Evolutionary conservation across 2,113 vertebrate species (phyloP), one percentile per base, ranked within the genome.

Genomic region (Suricata suricatta): DNA sequence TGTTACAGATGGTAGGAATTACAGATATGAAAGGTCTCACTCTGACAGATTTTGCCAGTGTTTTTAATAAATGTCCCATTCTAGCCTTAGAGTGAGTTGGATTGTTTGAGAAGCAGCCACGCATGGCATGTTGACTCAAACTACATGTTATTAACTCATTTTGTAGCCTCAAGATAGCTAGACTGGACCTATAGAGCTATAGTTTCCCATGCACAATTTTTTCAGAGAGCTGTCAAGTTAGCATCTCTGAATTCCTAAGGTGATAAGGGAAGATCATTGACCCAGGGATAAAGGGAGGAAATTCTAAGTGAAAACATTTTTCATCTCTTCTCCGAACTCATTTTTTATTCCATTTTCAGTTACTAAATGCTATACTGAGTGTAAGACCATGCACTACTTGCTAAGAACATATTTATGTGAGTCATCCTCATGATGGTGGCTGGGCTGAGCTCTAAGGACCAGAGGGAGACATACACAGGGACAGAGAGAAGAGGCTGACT

Each of bases 1-100:
- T 96, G 93, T 96, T 98, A 92, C 97, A 98, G 95, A 97, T 97
- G 98, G 97, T 93, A 95, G 54, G 89, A 89, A 97, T 98, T 98
- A 96, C 1, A 7, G 90, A 76, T 92, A 96, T 96, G 74, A 97
- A 95, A 97, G 88, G 93, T 97, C 87, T 93, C 95, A 90, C 82
- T 96, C 85, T 95, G 98, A 87, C 97, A 96, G 97, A 54, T 71
- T 96, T 97, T 89, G 93, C 93, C 87, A 80, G 87, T 96, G 98
- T 97, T 98, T 97, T 98, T 92, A 97, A 98, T 97, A 98, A 96
- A 96, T 97, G 94, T 80, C 79, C 60, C 85, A 60, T 96, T 97
- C 95, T 92, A 93, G 64, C 82, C 60, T 97, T 47, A 68, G 88
- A 89, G n/a, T 35, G 68, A 81, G 66, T 87, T 90, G 81, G 68